Evolutionary conservation across 2,888 invertebrate species (phyloP), one percentile per base, ranked within the genome.

Genomic region (Orthosia incerta): DNA sequence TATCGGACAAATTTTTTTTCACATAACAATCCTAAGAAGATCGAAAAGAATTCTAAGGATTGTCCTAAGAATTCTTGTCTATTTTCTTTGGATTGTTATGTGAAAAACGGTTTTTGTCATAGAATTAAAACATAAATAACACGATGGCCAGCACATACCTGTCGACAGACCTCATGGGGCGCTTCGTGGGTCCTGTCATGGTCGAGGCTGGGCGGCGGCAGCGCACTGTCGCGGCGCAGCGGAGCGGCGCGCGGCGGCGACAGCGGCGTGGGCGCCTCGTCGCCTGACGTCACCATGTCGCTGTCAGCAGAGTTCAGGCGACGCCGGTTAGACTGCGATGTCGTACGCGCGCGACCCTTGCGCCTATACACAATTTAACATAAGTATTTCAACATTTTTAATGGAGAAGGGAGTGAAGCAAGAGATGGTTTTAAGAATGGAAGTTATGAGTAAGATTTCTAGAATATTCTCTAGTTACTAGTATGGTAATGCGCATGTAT

Each of bases 301-400:
- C 98, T 98, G 89, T 98, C 98, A 0, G 98, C 98, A 0, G 98
- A 98, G 91, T 98, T 98, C 39, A 98, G 93, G 16, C 98, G 97
- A 46, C 97, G 97, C 66, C 98, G 96, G 76, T 96, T 94, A 31
- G 96, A 96, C 50, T 97, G 97, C 46, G 97, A 97, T 2, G 97
- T 97, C 0, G 97, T 97, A 48, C 97, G 95, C 0, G 97, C 97
- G 13, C 98, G 96, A 0, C 98, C 97, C 90, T 97, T 97, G 74
- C 97, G 96, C 84, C 97, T 96, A 84, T n/a, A 73, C 73, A 76
- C n/a, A 70, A 39, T 39, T 15, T 4, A 26, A 9, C n/a, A 18
- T 71, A 18, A 66, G 11, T 64, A 57, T 80, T 66, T 46, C 4
- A 20, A 62, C 0, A 48, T 23, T 45, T 31, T 23, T 57, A 11